Conservation (phyloP, 2,797 vertebrate species). For the Thripadectes ignobilis region DNA sequence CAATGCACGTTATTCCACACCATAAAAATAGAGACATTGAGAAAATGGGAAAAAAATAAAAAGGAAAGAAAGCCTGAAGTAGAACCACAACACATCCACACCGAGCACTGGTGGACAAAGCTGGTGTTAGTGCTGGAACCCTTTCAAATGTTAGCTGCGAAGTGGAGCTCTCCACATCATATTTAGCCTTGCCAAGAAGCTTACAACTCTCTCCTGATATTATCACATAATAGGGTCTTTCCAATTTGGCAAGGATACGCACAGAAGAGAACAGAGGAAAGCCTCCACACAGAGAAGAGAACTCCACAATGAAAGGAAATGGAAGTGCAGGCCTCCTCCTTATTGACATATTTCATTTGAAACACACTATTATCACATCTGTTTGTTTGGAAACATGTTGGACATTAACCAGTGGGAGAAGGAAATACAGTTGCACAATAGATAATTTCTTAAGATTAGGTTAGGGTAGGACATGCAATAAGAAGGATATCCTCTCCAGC, state of each 20-base stretch:
- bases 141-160: neutral
- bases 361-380: neutral
- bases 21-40: neutral
- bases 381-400: conserved; percentile 4
- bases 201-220: neutral
- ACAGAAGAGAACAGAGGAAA: conserved; percentile 14
- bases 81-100: neutral
- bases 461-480: neutral
- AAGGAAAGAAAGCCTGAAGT: neutral
- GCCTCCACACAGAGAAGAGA: neutral
- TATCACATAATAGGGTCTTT: conserved; percentile 32
- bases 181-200: conserved; percentile 30
- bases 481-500: conserved; percentile 19
- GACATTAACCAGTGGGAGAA: neutral
- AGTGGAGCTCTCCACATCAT: neutral
- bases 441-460: neutral
- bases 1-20: neutral
- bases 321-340: neutral
- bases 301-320: conserved; percentile 43
- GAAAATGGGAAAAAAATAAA: neutral
- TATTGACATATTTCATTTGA: neutral
- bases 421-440: conserved; percentile 23
- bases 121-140: conserved; percentile 16
- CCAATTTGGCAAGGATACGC: conserved; percentile 19
- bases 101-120: neutral